These are phyloP conservation scores for Sympetrum striolatum DNA, from an alignment of 2,888 invertebrate genomes.

Conservation along the genomic window DNA sequence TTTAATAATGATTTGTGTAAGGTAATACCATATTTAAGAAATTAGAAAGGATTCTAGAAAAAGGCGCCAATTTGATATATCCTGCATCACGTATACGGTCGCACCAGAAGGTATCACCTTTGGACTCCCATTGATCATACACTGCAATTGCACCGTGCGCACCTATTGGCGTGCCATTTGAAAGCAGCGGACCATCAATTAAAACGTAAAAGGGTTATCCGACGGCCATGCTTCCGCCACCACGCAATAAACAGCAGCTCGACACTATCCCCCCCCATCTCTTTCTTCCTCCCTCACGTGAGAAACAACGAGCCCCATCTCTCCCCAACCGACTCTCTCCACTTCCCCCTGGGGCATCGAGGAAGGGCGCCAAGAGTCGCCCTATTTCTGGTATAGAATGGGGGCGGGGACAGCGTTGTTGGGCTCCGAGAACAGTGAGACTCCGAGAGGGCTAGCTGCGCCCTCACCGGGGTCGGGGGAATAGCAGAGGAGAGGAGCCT, in stretches of 20 bases:
- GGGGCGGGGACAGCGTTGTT: slow-evolving; percentile 39
- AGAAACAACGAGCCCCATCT: background rate
- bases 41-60: background rate
- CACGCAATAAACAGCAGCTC: slow-evolving; percentile 18
- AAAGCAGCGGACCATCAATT: background rate
- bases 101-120: too few species aligned
- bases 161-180: too few species aligned
- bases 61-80: background rate
- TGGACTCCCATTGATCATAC: too few species aligned
- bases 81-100: background rate
- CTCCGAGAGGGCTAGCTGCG: slow-evolving; percentile 1
- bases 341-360: background rate
- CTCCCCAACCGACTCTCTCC: background rate
- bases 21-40: background rate
- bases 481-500: background rate
- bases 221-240: background rate
- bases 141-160: too few species aligned
- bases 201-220: background rate
- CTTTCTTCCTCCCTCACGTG: slow-evolving; percentile 26
- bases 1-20: too few species aligned
- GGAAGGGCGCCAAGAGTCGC: slow-evolving; percentile 42
- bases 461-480: background rate
- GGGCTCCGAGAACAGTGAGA: slow-evolving; percentile 26
- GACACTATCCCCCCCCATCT: background rate
- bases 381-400: slow-evolving; percentile 40